Evolutionary conservation across 1,140 invertebrate species (phyloP).

Genomic region (Pachypsylla venusta): DNA sequence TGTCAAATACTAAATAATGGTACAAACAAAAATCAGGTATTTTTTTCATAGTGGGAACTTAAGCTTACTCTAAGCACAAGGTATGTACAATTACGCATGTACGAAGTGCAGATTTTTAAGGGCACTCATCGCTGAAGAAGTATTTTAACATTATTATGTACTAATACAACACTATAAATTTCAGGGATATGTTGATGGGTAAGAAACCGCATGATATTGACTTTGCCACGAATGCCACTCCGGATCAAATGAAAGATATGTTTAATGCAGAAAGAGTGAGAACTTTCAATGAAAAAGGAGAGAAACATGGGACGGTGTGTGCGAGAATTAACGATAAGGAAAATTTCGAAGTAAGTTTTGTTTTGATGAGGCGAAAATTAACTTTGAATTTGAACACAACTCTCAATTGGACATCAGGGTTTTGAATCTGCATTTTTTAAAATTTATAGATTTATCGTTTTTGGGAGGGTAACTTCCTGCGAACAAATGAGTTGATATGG

Average conservation of each 20-base stretch:
- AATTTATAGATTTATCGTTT: too few species aligned
- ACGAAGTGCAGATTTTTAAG: constrained; percentile 7
- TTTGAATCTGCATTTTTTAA: too few species aligned
- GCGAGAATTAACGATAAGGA: constrained; percentile 87
- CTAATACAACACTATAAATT: constrained; percentile 2
- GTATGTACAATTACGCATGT: background rate
- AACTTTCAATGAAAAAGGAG: constrained; percentile 86
- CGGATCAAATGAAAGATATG: constrained; percentile 90
- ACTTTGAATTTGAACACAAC: too few species aligned
- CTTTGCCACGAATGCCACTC: constrained; percentile 95
- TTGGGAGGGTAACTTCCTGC: too few species aligned
- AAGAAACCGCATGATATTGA: constrained; percentile 81
- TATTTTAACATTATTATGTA: constrained; percentile 17
- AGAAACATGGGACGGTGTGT: constrained; percentile 98
- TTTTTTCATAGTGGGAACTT: too few species aligned
- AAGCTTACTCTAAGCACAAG: too few species aligned
- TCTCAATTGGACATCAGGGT: too few species aligned
- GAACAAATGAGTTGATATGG: too few species aligned
- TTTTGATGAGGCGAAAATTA: too few species aligned
- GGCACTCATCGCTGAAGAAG: too few species aligned
- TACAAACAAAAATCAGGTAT: too few species aligned
- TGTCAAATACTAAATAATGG: too few species aligned
- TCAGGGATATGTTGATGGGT: constrained; percentile 79
- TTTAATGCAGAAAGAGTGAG: constrained; percentile 71
- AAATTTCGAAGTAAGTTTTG: constrained; percentile 59